These are phyloP conservation scores for Tylochromis polylepis DNA, from an alignment of 2,113 vertebrate genomes.

Conservation along the genomic window DNA sequence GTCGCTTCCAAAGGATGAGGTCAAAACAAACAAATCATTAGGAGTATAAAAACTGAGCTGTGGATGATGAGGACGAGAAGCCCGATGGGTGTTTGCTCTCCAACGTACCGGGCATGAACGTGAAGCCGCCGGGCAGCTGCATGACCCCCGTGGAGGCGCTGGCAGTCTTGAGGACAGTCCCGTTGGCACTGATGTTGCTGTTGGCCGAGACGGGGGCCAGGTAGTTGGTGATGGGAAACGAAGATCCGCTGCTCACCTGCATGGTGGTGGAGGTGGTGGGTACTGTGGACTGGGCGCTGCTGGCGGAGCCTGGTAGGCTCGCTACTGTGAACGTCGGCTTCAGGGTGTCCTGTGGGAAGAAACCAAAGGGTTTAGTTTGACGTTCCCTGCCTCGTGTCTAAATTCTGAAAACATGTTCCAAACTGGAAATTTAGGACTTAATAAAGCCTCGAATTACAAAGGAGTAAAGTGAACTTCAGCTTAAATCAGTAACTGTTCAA, in stretches of 20 bases:
- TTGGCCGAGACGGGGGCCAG: constrained; percentile 89
- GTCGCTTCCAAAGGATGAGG: background rate
- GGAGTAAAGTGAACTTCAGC: background rate
- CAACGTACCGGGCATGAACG: constrained; percentile 93
- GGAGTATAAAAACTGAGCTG: background rate
- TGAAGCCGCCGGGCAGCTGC: constrained; percentile 92
- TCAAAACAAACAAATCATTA: background rate
- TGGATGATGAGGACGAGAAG: background rate
- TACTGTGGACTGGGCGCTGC: constrained; percentile 83
- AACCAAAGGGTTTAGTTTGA: background rate
- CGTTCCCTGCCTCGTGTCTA: background rate
- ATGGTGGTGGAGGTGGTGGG: constrained; percentile 95
- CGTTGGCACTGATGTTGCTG: constrained; percentile 87
- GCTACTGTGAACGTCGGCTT: constrained; percentile 95
- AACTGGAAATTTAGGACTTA: background rate
- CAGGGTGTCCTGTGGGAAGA: constrained; percentile 80
- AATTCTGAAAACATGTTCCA: background rate
- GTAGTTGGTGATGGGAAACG: constrained; percentile 98
- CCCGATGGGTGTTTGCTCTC: background rate
- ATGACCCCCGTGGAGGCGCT: constrained; percentile 84
- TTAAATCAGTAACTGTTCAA: background rate
- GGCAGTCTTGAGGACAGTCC: constrained; percentile 90
- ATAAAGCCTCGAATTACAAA: background rate
- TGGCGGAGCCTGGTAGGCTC: constrained; percentile 85
- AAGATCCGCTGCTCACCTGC: constrained; percentile 93